A percentile compares a stretch with the other conserved stretches of the same genome.
phyloP scores from a whole-genome alignment of 2,113 vertebrate genomes.

The Melanerpes aurifrons region DNA sequence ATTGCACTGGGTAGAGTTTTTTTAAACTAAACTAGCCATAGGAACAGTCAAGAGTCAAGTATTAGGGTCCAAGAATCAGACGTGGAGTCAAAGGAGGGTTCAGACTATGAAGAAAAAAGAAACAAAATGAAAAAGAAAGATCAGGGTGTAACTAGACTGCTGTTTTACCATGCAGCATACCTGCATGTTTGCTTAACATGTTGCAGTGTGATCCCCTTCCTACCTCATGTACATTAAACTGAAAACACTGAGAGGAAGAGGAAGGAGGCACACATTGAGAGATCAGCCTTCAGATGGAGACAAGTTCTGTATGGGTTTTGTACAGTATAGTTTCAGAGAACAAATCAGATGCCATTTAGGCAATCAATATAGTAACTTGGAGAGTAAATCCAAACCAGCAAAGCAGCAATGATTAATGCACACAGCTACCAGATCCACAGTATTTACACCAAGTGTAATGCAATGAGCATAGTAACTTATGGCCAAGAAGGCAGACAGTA shows the following conservation, averaged over 20 bases:
- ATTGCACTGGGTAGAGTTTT: rapidly evolving
- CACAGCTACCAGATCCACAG: neutral
- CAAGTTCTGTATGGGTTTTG: neutral
- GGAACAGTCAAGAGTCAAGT: neutral
- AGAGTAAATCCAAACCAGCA: neutral
- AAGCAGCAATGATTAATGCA: neutral
- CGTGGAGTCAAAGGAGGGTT: neutral
- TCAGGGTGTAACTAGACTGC: neutral
- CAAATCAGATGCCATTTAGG: neutral
- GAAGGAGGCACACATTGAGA: neutral
- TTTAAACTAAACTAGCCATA: neutral
- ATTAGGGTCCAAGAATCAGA: neutral
- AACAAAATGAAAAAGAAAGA: neutral
- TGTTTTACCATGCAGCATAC: neutral
- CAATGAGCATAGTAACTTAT: neutral
- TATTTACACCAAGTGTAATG: neutral
- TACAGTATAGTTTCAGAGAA: neutral
- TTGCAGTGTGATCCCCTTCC: neutral
- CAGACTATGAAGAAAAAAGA: neutral
- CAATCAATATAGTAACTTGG: neutral
- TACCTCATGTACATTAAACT: rapidly evolving
- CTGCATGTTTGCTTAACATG: neutral
- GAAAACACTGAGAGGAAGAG: neutral
- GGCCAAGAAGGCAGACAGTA: neutral
- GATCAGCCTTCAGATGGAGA: neutral